A percentile compares a stretch with the other conserved stretches of the same genome.
phyloP scores from a whole-genome alignment of 2,797 vertebrate species.

The Oreonectes daqikongensis region DNA sequence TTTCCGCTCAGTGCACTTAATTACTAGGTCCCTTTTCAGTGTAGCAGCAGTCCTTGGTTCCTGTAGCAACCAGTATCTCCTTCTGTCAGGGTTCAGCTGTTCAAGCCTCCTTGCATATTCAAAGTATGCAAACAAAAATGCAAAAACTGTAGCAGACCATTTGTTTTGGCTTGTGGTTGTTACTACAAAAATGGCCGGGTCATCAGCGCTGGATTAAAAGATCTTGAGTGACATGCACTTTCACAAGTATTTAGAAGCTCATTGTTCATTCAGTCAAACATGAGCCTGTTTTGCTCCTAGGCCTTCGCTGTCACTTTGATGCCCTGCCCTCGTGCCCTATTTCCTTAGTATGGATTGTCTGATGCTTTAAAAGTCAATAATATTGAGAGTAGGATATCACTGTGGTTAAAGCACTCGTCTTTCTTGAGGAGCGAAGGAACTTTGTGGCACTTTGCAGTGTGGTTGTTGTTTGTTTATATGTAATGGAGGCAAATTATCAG shows the following conservation, averaged over 20 bases:
- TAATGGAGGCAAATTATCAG: conserved; percentile 14
- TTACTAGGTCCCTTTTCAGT: conserved; percentile 49
- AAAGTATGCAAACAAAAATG: conserved; percentile 52
- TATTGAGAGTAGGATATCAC: neutral
- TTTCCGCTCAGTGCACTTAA: conserved; percentile 38
- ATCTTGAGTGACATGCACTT: conserved; percentile 23
- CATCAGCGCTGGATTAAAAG: conserved; percentile 31
- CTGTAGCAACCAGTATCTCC: conserved; percentile 41
- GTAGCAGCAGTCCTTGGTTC: conserved; percentile 31
- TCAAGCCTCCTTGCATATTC: conserved; percentile 16
- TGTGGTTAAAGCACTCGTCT: neutral
- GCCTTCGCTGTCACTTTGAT: conserved; percentile 42
- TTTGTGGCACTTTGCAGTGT: neutral
- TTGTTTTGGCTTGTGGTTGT: conserved; percentile 37
- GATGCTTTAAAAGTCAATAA: neutral
- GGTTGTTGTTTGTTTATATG: conserved; percentile 8
- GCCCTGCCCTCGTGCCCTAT: conserved; percentile 27
- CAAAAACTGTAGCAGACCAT: conserved; percentile 39
- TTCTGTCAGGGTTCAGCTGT: neutral
- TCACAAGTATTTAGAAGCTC: conserved; percentile 37
- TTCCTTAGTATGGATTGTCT: neutral
- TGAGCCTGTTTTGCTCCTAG: conserved; percentile 35
- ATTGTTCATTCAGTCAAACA: conserved; percentile 34
- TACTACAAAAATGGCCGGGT: neutral
- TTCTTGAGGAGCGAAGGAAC: no score